phyloP scores from a whole-genome alignment of 1,140 invertebrate species.

The Micrasema longulum region DNA sequence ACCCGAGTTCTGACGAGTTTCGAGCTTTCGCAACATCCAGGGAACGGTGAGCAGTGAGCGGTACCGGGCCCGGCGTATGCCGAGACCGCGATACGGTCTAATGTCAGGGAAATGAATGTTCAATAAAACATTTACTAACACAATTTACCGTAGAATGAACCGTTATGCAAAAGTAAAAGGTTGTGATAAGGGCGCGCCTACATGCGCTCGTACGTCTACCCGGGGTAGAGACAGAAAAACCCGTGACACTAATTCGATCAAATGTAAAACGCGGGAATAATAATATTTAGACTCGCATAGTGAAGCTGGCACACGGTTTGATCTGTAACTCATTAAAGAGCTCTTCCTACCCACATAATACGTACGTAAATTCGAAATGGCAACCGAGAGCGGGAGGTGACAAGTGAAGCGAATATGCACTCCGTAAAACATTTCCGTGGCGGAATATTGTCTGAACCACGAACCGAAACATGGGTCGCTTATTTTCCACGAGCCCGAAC shows the following conservation, averaged over 20 bases:
- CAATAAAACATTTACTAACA: slow-evolving; percentile 46
- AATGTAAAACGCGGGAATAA: no score
- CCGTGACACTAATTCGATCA: no score
- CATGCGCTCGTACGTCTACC: no score
- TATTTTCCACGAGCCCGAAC: neutral
- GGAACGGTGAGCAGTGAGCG: no score
- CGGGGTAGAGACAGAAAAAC: no score
- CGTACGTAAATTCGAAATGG: neutral
- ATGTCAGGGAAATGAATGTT: slow-evolving; percentile 29
- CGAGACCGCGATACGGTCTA: slow-evolving; percentile 42
- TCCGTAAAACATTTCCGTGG: neutral
- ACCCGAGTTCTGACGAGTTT: neutral
- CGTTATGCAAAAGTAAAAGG: slow-evolving; percentile 43
- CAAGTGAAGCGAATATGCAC: slow-evolving; percentile 18
- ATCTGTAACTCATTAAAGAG: no score
- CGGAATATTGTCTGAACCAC: slow-evolving; percentile 3
- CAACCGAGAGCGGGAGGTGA: slow-evolving; percentile 12
- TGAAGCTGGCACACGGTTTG: no score
- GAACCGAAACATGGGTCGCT: neutral
- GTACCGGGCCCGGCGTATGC: no score
- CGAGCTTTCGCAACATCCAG: slow-evolving; percentile 23
- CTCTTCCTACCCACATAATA: no score
- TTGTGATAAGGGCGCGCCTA: slow-evolving; percentile 28
- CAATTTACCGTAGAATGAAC: slow-evolving; percentile 28
- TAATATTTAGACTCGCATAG: no score